Evolutionary conservation across 2,113 vertebrate species (phyloP), one percentile per base, ranked within the genome.

Genomic region (Gorilla gorilla): DNA sequence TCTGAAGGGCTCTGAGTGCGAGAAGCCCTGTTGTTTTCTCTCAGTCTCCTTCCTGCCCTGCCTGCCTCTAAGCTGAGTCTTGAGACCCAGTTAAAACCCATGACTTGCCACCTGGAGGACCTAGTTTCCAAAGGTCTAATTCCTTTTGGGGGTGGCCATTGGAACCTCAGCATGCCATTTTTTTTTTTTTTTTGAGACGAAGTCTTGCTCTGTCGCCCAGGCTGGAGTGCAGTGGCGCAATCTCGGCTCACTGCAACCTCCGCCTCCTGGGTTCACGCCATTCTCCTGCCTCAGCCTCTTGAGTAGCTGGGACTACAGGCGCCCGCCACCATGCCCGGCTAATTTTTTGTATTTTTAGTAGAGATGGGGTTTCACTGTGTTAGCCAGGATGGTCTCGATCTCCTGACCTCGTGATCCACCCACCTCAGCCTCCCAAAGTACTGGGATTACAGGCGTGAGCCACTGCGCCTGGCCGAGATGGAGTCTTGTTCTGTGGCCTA

Each of bases 241-340:
- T 35, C 32, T 35, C 0, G 0, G 66, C 66, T n/a, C 14, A 18
- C 32, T 8, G 30, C 66, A 68, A n/a, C 6, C 66, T 68, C 32
- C 3, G 16, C 61, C 27, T 64, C 27, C 27, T 27, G 3, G 52
- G 66, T 35, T 68, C 32, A 68, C 16, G 3, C 6, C 14, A 17
- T 68, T 35, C 32, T 68, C 3, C 66, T 68, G 66, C 66, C 66
- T 68, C 66, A n/a, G 32, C 16, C 66, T n/a, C 32, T 6, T 2
- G 6, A 68, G 66, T 68, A n/a, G 32, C 66, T 68, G 66, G 32
- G 7, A 35, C 14, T 68, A 18, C 16, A 68, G 66, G 66, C 6
- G 1, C 32, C 6, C 0, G 3, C 66, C 32, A 68, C 32, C 66
- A n/a, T 3, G 6, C 32, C 66, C 7, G 0, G 66, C 6, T n/a